Percentiles rank a stretch among this genome's conserved stretches.
phyloP scores from a whole-genome alignment of 2,888 invertebrate genomes.

The Lepidocyrtoides sp. region DNA sequence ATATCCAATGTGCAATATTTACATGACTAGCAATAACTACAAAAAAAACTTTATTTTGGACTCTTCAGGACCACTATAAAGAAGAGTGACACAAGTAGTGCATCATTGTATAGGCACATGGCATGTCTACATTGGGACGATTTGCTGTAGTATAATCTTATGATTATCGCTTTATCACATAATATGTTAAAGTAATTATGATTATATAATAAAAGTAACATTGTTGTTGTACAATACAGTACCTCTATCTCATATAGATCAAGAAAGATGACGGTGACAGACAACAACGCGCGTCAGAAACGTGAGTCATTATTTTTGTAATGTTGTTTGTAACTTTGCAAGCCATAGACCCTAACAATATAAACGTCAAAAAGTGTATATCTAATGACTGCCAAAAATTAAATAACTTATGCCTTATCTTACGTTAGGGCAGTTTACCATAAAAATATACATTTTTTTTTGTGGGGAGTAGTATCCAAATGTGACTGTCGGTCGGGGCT shows the following conservation, averaged over 20 bases:
- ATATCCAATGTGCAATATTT: background rate
- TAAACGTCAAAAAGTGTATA: background rate
- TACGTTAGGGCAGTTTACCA: background rate
- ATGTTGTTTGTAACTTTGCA: background rate
- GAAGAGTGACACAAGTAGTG: conserved; percentile 15
- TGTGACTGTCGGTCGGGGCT: background rate
- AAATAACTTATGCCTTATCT: background rate
- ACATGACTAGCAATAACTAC: background rate
- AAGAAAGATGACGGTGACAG: background rate
- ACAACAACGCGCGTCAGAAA: background rate
- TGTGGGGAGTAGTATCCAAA: no score
- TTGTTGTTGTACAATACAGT: background rate
- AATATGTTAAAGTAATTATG: conserved; percentile 12
- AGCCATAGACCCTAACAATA: background rate
- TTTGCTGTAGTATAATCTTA: background rate
- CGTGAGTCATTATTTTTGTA: background rate
- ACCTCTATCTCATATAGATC: background rate
- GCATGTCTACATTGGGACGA: background rate
- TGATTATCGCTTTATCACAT: conserved; percentile 6
- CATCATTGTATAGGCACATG: background rate
- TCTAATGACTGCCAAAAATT: conserved; percentile 3
- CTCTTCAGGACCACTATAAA: background rate
- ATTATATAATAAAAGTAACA: background rate
- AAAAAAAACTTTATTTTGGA: background rate
- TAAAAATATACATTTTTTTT: no score